Evolutionary conservation across 2,888 invertebrate genomes (phyloP).

Genomic region (Mesorhabditis spiculigera): DNA sequence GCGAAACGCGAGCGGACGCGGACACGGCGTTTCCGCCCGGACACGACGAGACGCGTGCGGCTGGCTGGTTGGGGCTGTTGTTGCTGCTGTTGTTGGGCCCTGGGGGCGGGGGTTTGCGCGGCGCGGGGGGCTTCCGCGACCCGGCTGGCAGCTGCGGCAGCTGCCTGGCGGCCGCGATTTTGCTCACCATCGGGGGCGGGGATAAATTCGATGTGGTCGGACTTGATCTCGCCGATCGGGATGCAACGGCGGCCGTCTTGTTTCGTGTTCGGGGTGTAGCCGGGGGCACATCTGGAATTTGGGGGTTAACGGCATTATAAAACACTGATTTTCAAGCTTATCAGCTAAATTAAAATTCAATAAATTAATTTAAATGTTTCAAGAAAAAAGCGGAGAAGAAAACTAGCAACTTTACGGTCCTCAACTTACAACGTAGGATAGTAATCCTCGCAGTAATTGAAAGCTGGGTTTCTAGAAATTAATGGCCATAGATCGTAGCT

Average conservation of each 20-base stretch:
- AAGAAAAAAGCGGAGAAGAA: neutral
- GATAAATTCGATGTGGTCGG: slow-evolving; percentile 50
- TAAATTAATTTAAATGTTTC: neutral
- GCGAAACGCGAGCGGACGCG: slow-evolving; percentile 50
- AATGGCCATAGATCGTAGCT: neutral
- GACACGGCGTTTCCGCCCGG: slow-evolving; percentile 29
- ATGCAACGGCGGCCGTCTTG: slow-evolving; percentile 59
- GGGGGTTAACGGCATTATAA: too few species aligned
- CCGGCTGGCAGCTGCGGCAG: neutral
- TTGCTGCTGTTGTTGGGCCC: slow-evolving; percentile 22
- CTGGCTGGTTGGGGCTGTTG: slow-evolving; percentile 10
- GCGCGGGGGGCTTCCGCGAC: neutral
- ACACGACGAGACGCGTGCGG: slow-evolving; percentile 10
- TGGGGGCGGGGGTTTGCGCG: slow-evolving; percentile 19
- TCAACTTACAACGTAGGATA: neutral
- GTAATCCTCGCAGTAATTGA: too few species aligned
- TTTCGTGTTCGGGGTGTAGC: slow-evolving; percentile 62
- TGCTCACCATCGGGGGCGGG: slow-evolving; percentile 28
- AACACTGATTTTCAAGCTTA: too few species aligned
- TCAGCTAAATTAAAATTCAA: neutral
- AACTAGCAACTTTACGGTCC: neutral
- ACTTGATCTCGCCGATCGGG: slow-evolving; percentile 50
- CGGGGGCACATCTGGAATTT: slow-evolving; percentile 61
- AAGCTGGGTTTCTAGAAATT: too few species aligned
- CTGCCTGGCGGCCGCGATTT: neutral